Base-by-base conservation (phyloP, 1,140 invertebrate species). In the Campoletis sonorensis region DNA sequence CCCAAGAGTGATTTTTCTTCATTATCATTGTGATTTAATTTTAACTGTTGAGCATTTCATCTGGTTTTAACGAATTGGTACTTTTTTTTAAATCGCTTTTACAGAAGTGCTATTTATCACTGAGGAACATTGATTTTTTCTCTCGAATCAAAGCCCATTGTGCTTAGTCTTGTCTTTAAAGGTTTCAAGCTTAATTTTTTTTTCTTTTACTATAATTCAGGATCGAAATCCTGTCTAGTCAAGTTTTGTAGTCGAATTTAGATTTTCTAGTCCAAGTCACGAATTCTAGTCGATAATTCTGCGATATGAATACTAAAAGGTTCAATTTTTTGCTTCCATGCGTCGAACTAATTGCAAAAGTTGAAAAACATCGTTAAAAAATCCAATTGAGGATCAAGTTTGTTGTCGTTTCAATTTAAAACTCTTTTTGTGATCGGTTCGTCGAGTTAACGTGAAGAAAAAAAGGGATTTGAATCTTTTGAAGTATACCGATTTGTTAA, bases 1-100 rank as follows among this genome's bases (percentile, higher is more conserved):
- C 26, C 30, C 49, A 33, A 23, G 78, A 40, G 40, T 81, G 71
- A 81, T 61, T 58, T 76, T 77, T 82, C 40, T 79, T 84, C 73
- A 2, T 30, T 61, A 73, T 67, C 51, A 71, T 79, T 79, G 77
- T 64, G 49, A 82, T 79, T 77, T 76, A 58, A 72, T 61, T 72
- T 72, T n/a, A 23, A 40, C 61, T 79, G 54, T 61, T 83, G 37
- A 37, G 30, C 37, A 76, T 76, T 76, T 76, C 30, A 10, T 45
- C 40, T 45, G 8, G 2, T 13, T 33, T 73, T n/a, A 23, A 58
- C 54, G 21, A 7, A 58, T 58, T 58, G 11, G 8, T 13, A 8
- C 8, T 8, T 45, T 8, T 45, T 11, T 45, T 45, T n/a, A n/a
- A n/a, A 45, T 45, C 2, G 30, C 30, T 11, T 11, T 58, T n/a